Percentiles rank a stretch among this genome's conserved stretches.
phyloP scores from a whole-genome alignment of 2,797 vertebrate species.

The Gephyroberyx darwinii region DNA sequence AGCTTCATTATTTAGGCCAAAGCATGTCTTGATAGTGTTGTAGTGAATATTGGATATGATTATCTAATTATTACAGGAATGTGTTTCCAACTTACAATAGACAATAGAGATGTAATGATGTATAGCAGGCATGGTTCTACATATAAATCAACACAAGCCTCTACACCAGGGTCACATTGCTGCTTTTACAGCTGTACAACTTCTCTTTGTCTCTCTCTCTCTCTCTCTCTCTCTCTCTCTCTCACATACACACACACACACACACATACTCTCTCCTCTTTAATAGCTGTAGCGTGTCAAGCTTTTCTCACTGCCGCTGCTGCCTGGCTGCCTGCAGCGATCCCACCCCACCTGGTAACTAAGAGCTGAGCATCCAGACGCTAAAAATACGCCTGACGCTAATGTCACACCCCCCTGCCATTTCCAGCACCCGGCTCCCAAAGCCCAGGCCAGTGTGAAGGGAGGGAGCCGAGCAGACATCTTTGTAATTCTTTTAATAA shows the following conservation, averaged over 20 bases:
- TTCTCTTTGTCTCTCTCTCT: constrained; percentile 8
- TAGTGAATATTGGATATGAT: constrained; percentile 65
- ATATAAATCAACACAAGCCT: constrained; percentile 68
- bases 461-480: constrained; percentile 67
- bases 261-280: constrained; percentile 26
- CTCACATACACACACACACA: constrained; percentile 24
- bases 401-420: constrained; percentile 72
- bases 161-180: constrained; percentile 35
- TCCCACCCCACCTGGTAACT: constrained; percentile 68
- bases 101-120: constrained; percentile 71
- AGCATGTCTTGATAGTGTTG: constrained; percentile 41
- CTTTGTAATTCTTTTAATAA: constrained; percentile 84
- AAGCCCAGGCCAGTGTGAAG: constrained; percentile 70
- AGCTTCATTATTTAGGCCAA: constrained; percentile 68
- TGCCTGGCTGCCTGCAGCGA: constrained; percentile 47
- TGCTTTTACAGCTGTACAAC: constrained; percentile 42
- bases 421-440: constrained; percentile 71
- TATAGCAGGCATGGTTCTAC: constrained; percentile 59
- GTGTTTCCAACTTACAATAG: constrained; percentile 64
- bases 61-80: constrained; percentile 71
- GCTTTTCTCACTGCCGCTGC: constrained; percentile 50
- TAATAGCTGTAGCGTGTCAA: constrained; percentile 44
- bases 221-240: not conserved
- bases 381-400: constrained; percentile 82
- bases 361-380: constrained; percentile 52